Evolutionary conservation across 2,797 vertebrate species (phyloP).

Genomic region (Scolopax bukidnonensis): DNA sequence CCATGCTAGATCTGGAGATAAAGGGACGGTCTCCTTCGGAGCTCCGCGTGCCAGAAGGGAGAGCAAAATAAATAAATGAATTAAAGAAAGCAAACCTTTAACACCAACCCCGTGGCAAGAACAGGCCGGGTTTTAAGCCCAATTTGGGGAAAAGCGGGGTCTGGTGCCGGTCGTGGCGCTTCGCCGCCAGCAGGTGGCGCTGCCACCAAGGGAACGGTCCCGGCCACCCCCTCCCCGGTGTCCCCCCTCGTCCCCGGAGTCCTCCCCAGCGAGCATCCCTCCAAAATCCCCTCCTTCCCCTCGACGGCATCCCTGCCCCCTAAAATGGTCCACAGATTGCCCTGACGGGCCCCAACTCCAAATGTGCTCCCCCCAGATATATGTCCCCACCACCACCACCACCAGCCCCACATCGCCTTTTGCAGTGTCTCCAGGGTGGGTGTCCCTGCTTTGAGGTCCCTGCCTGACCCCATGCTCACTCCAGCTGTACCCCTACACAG

Average conservation of each 20-base stretch:
- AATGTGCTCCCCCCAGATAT: not conserved
- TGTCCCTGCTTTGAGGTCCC: not conserved
- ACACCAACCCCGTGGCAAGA: fast-evolving
- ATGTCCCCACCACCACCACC: too few species aligned
- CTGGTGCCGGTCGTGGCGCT: not conserved
- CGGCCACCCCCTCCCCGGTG: not conserved
- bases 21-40: not conserved
- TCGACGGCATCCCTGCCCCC: fast-evolving
- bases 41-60: fast-evolving
- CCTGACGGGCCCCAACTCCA: fast-evolving
- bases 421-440: fast-evolving
- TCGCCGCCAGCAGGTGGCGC: conserved; percentile 58
- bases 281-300: not conserved
- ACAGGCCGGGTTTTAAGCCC: fast-evolving
- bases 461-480: fast-evolving
- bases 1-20: fast-evolving
- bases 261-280: not conserved
- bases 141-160: not conserved
- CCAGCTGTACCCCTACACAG: fast-evolving
- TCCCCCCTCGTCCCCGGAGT: not conserved
- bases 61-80: not conserved
- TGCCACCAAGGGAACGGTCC: not conserved
- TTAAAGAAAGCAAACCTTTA: fast-evolving
- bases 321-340: fast-evolving
- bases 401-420: not conserved